Evolutionary conservation across 2,797 vertebrate genomes (phyloP), one percentile per base, ranked within the genome.

Genomic region (Tiaroga cobitis): DNA sequence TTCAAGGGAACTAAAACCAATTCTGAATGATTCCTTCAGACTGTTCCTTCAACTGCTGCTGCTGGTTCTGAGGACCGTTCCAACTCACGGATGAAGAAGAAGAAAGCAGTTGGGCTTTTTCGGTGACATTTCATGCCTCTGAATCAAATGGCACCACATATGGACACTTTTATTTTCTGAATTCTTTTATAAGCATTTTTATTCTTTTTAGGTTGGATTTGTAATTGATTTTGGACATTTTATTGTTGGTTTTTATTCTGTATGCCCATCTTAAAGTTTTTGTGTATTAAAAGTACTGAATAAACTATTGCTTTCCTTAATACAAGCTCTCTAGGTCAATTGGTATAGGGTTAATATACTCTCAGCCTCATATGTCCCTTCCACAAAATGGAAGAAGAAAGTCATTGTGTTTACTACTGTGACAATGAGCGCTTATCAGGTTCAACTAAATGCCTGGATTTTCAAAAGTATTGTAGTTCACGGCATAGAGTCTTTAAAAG

Each of bases 91-190:
- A 89, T 92, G 43, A 95, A 95, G 93, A 95, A 95, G 92, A 96
- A 94, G 92, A 96, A 95, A 89, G 91, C 88, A 1, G 46, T 59
- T 0, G 95, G 95, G 5, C 88, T 96, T 80, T 96, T 96, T 87
- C 88, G 92, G 87, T 95, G 93, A 95, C 54, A 7, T 13, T 19
- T 41, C 18, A 39, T 59, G 16, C 15, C 56, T 41, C 39, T 74
- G 7, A 54, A 51, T 61, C 43, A 13, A 34, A 69, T 49, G 34
- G 21, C 43, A 74, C 6, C 49, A 77, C 32, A 67, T 84, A 65
- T 84, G 75, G n/a, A 21, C 26, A 84, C 29, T 76, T 83, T 34
- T 70, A 54, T 56, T 49, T 49, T 70, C 10, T 26, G 11, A 39
- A 74, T n/a, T 61, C 83, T 37, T 46, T 54, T 39, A 65, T n/a